Percentiles rank a stretch among this genome's conserved stretches.
Conservation (phyloP, 2,113 vertebrate genomes). For the Bubo blakistoni region DNA sequence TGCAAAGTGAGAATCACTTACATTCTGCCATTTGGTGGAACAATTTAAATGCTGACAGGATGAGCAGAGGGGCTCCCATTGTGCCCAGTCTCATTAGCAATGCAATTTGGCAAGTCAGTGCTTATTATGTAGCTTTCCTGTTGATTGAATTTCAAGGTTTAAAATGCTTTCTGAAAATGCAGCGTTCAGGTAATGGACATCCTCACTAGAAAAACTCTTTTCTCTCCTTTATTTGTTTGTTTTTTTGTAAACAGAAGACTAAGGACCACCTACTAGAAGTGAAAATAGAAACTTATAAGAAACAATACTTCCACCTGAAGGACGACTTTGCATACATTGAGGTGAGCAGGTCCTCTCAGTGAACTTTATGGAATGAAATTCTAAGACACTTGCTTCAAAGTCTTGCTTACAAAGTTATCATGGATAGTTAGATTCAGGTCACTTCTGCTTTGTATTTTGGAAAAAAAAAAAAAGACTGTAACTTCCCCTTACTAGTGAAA, state of each 20-base stretch:
- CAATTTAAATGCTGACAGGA: not conserved
- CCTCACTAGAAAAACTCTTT: not conserved
- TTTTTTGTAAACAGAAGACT: slow-evolving; percentile 69
- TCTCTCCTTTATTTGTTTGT: not conserved
- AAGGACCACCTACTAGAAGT: slow-evolving; percentile 88
- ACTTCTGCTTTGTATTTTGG: not conserved
- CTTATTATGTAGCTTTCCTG: not conserved
- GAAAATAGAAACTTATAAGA: slow-evolving; percentile 86
- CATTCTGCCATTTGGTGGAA: not conserved
- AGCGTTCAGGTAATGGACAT: not conserved
- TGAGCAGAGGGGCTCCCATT: not conserved
- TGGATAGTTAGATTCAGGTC: fast-evolving
- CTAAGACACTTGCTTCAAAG: not conserved
- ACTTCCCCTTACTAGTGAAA: not conserved
- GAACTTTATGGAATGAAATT: not conserved
- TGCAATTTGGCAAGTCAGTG: not conserved
- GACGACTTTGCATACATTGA: slow-evolving; percentile 88
- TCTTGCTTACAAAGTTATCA: not conserved
- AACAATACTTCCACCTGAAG: slow-evolving; percentile 88
- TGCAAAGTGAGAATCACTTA: not conserved
- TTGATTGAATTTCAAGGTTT: not conserved
- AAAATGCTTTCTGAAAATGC: not conserved
- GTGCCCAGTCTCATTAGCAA: not conserved
- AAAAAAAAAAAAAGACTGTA: not conserved
- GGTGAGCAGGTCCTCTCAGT: slow-evolving; percentile 58